A percentile compares a stretch with the other conserved stretches of the same genome.
These are phyloP conservation scores for Knipowitschia caucasica DNA, from an alignment of 2,797 vertebrate genomes.

Conservation along the genomic window DNA sequence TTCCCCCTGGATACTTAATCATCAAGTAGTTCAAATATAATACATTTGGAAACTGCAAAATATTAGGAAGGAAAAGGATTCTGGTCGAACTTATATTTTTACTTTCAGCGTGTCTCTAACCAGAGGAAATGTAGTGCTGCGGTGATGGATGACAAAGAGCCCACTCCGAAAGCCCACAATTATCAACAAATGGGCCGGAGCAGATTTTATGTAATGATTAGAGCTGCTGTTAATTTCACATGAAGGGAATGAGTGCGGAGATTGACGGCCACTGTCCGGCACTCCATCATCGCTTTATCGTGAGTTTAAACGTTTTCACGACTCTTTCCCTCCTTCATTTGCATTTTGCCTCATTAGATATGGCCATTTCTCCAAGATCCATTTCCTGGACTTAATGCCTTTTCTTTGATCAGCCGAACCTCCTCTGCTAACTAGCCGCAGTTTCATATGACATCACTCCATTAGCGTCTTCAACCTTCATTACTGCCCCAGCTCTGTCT, in stretches of 20 bases:
- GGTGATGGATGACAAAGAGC: conserved; percentile 70
- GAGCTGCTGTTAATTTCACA: conserved; percentile 75
- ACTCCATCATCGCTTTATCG: conserved; percentile 79
- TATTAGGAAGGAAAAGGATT: conserved; percentile 57
- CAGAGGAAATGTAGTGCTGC: conserved; percentile 56
- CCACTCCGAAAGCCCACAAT: conserved; percentile 68
- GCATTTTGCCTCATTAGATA: conserved; percentile 76
- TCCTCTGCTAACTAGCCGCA: conserved; percentile 66
- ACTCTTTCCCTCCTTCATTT: conserved; percentile 73
- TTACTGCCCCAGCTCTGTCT: conserved; percentile 43
- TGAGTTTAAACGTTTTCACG: conserved; percentile 70
- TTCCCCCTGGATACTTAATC: conserved; percentile 65
- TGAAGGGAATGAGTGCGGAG: conserved; percentile 76
- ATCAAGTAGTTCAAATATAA: conserved; percentile 67
- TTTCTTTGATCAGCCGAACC: conserved; percentile 75
- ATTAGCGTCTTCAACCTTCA: conserved; percentile 54
- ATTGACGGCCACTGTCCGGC: conserved; percentile 72
- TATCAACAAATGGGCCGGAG: conserved; percentile 71
- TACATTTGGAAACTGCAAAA: conserved; percentile 70
- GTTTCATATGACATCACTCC: conserved; percentile 71
- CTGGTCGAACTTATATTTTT: conserved; percentile 66
- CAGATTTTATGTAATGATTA: conserved; percentile 77
- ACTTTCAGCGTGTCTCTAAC: conserved; percentile 50
- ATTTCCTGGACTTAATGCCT: conserved; percentile 73
- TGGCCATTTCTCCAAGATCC: conserved; percentile 65